Conservation (phyloP, 2,113 vertebrate species). For the Jaculus jaculus region DNA sequence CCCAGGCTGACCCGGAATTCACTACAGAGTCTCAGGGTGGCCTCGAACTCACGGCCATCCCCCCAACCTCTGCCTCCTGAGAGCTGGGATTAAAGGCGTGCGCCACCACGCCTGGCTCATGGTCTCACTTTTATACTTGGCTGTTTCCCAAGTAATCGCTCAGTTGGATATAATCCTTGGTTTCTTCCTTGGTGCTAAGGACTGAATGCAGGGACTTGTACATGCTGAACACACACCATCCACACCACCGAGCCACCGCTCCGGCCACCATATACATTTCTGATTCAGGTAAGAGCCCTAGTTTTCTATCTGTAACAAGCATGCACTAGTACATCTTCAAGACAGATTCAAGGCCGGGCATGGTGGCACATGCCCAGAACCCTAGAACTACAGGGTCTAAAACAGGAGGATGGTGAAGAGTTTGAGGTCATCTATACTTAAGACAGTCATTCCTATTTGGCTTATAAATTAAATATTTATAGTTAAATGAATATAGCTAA, state of each 20-base stretch:
- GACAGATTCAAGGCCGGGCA: background rate
- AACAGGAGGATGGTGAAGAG: background rate
- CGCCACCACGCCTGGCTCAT: background rate
- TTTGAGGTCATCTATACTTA: background rate
- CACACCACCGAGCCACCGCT: background rate
- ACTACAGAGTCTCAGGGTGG: too few species aligned
- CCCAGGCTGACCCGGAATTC: too few species aligned
- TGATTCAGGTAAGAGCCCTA: background rate
- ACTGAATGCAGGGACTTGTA: background rate
- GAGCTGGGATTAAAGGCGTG: background rate
- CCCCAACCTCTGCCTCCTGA: too few species aligned
- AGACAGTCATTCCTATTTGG: conserved; percentile 9
- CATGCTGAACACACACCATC: background rate
- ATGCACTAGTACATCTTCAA: conserved; percentile 7
- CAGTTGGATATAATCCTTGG: conserved; percentile 19
- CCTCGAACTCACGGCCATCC: too few species aligned
- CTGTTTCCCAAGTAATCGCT: background rate
- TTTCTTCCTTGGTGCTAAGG: background rate
- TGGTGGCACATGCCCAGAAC: background rate
- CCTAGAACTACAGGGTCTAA: background rate
- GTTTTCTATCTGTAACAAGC: conserved; percentile 57
- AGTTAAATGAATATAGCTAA: conserved; percentile 49
- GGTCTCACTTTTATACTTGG: conserved; percentile 47
- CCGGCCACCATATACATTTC: background rate
- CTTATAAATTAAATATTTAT: conserved; percentile 59